A percentile compares a stretch with the other conserved stretches of the same genome.
phyloP scores from a whole-genome alignment of 2,888 invertebrate genomes.

The Ferdinandea cuprea region DNA sequence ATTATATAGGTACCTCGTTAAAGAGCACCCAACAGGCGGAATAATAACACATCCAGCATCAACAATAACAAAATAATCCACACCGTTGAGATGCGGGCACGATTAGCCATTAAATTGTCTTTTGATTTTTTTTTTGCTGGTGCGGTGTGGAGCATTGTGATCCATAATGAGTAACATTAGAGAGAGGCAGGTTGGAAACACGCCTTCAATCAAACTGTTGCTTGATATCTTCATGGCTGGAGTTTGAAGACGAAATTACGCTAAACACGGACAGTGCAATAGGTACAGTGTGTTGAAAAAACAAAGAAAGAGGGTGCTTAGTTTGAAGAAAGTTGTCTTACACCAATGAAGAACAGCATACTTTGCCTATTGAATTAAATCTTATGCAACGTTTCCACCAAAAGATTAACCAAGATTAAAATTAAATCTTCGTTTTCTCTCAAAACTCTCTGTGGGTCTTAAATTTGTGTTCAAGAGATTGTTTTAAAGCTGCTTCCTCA shows the following conservation, averaged over 20 bases:
- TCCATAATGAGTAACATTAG: slow-evolving; percentile 58
- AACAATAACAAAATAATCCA: slow-evolving; percentile 38
- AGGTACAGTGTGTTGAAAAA: slow-evolving; percentile 42
- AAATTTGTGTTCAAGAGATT: no score
- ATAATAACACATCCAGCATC: slow-evolving; percentile 19
- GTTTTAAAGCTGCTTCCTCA: no score
- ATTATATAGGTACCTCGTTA: slow-evolving; percentile 43
- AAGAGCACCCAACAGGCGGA: slow-evolving; percentile 3
- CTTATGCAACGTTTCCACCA: no score
- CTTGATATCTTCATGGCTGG: slow-evolving; percentile 57
- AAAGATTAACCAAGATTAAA: no score
- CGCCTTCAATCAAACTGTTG: slow-evolving; percentile 42
- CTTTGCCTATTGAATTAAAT: no score
- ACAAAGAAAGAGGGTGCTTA: background rate
- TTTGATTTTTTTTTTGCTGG: slow-evolving; percentile 5
- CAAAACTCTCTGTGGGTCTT: no score
- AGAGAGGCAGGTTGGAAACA: slow-evolving; percentile 46
- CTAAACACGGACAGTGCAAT: slow-evolving; percentile 7
- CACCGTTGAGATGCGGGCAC: slow-evolving; percentile 33
- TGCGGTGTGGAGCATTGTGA: background rate
- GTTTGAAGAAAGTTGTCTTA: no score
- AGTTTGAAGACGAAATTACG: slow-evolving; percentile 31
- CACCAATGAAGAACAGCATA: no score
- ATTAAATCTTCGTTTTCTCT: no score
- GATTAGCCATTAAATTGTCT: slow-evolving; percentile 61